Conservation (phyloP, 92 coral and sea anemone species). For the Palythoa grandis region DNA sequence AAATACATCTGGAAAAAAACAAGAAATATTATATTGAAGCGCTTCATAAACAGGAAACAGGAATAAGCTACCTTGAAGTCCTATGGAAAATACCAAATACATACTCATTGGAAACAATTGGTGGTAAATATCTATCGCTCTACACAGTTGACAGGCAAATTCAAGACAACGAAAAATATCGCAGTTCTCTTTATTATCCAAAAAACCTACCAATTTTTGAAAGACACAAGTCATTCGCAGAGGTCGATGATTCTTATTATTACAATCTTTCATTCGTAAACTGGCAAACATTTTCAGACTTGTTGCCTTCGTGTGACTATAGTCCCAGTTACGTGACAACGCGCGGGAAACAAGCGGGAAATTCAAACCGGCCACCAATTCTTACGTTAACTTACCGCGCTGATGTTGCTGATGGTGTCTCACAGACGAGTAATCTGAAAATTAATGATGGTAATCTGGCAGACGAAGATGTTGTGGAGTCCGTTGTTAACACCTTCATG, state of each 20-base stretch:
- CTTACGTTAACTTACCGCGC: constrained; percentile 20
- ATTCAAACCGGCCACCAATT: not conserved
- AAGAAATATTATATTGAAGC: constrained; percentile 81
- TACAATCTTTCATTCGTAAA: constrained; percentile 32
- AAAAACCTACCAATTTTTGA: constrained; percentile 16
- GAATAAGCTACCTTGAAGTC: constrained; percentile 78
- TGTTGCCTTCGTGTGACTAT: constrained; percentile 7
- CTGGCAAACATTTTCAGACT: not conserved
- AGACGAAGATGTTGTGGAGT: constrained; percentile 16
- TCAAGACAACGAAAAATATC: constrained; percentile 47
- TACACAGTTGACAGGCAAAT: constrained; percentile 70
- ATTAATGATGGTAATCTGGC: not conserved
- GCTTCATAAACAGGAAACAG: constrained; percentile 75
- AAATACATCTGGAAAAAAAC: constrained; percentile 60
- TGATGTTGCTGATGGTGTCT: not conserved
- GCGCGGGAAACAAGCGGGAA: not conserved
- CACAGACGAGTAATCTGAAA: not conserved
- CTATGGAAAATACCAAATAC: constrained; percentile 77
- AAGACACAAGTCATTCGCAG: not conserved
- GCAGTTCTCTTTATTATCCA: not conserved
- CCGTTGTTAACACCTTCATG: constrained; percentile 6
- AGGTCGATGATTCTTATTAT: not conserved
- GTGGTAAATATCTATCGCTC: constrained; percentile 59
- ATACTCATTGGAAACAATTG: constrained; percentile 49
- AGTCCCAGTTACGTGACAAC: constrained; percentile 15